Base-by-base conservation (phyloP, 2,113 vertebrate genomes). In the Rhombomys opimus region DNA sequence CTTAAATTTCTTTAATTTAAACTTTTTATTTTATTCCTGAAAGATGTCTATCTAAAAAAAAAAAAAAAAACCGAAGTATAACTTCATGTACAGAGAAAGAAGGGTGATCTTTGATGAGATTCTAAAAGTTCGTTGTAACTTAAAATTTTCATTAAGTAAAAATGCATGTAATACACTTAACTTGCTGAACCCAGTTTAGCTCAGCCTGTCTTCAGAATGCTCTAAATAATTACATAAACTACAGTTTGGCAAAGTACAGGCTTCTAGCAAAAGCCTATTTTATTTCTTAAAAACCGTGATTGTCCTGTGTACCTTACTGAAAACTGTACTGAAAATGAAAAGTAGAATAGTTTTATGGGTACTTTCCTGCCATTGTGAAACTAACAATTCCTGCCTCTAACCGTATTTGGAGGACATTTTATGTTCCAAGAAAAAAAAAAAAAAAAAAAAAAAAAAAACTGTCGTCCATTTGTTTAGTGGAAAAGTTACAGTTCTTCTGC, bases 1-100 rank as follows among this genome's bases (percentile, higher is more conserved):
- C 85, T 67, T 57, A 57, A 4, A 65, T 87, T 57, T n/a, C 13
- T 86, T 73, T 57, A 63, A 86, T 57, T 88, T 93, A 96, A 92
- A n/a, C 7, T 61, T 6, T 91, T 46, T 46, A 46, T 90, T 86
- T 95, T 9, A 52, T 46, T 87, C 13, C 59, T 30, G 6, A 61
- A 61, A 82, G 23, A 63, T 61, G 38, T 63, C 41, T 41, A 84
- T 63, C 22, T 84, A 46, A 46, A 46, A 46, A 46, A 46, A 46
- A 46, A 46, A 46, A 84, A 84, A 30, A 63, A 13, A 63, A 84
- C 27, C 41, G 38, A 63, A 7, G 4, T 41, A 27, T 63, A 30
- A 46, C 23, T 15, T 82, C 14, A 32, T 23, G 14, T 20, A n/a
- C 10, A 0, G 17, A 81, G 11, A 59, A 17, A 80, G 20, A 59